Percentiles rank a stretch among this genome's conserved stretches.
phyloP scores from a whole-genome alignment of 2,797 vertebrate species.

The Chrysocyon brachyurus region DNA sequence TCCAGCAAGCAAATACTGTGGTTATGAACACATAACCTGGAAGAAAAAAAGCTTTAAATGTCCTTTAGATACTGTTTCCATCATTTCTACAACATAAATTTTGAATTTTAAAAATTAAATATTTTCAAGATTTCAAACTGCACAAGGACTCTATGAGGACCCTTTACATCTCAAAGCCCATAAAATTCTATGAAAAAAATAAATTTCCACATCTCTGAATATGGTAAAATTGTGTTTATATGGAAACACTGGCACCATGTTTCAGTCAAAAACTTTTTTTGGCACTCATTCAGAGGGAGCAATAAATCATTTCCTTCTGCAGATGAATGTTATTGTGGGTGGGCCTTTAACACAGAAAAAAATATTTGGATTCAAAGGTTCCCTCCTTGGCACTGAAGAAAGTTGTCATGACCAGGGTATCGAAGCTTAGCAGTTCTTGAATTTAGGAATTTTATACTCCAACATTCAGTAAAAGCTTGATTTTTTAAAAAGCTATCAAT shows the following conservation, averaged over 20 bases:
- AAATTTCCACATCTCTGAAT: conserved; percentile 74
- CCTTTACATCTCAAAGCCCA: conserved; percentile 69
- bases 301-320: conserved; percentile 80
- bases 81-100: conserved; percentile 40
- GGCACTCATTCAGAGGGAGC: conserved; percentile 66
- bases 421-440: conserved; percentile 54
- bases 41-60: not conserved
- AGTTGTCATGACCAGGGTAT: conserved; percentile 68
- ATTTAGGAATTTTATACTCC: conserved; percentile 35
- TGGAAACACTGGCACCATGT: conserved; percentile 72
- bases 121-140: conserved; percentile 57
- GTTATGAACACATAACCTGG: not conserved
- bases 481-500: conserved; percentile 35
- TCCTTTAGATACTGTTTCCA: conserved; percentile 27
- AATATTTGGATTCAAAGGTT: conserved; percentile 73
- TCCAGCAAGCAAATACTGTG: not conserved
- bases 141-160: conserved; percentile 49
- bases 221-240: conserved; percentile 78
- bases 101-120: conserved; percentile 61
- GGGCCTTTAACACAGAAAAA: conserved; percentile 77
- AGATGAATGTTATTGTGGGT: conserved; percentile 75
- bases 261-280: conserved; percentile 76
- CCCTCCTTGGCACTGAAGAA: conserved; percentile 41
- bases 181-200: conserved; percentile 73
- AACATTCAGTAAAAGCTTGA: not conserved